Base-by-base conservation (phyloP, 2,797 vertebrate species). In the Urosaurus nigricauda region DNA sequence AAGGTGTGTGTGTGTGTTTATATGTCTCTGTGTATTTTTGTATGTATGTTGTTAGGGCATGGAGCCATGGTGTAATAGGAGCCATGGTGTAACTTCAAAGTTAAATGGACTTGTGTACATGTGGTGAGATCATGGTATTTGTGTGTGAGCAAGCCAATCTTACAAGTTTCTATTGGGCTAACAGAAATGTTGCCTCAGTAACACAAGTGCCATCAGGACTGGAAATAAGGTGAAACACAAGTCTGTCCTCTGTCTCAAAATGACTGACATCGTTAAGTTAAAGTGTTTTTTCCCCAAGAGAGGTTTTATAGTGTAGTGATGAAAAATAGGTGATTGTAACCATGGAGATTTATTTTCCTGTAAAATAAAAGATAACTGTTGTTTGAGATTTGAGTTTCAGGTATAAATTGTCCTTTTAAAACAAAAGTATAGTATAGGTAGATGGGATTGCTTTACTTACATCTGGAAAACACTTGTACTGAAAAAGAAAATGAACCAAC, bases 401-500 rank as follows among this genome's bases (percentile, higher is more conserved):
- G 60, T 65, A 56, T 79, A 83, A 89, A 89, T 16, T 51, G 75
- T 89, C 70, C 60, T 92, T 26, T 92, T 93, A 90, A 90, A 87
- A 71, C 89, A 93, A 90, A 63, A 51, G 84, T 73, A 81, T 90
- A 87, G 12, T 83, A 89, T 68, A 79, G 40, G 79, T 89, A 56
- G 70, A 81, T 65, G 12, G 73, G n/a, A 74, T 51, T 65, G 40
- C 81, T 56, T 89, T 90, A 89, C 83, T 93, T 83, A n/a, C 93
- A 93, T 90, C 47, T 94, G 78, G 65, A 80, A 90, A 29, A 92
- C 60, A 86, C 85, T 78, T 79, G 37, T 87, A 79, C 47, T 85
- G 43, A 88, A 51, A 83, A 75, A 32, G n/a, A 92, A 93, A 92
- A 89, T 51, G 71, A 90, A 90, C 93, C 91, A 92, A 85, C 56